A percentile compares a stretch with the other conserved stretches of the same genome.
phyloP scores from a whole-genome alignment of 2,113 vertebrate species.

The Aptenodytes patagonicus region DNA sequence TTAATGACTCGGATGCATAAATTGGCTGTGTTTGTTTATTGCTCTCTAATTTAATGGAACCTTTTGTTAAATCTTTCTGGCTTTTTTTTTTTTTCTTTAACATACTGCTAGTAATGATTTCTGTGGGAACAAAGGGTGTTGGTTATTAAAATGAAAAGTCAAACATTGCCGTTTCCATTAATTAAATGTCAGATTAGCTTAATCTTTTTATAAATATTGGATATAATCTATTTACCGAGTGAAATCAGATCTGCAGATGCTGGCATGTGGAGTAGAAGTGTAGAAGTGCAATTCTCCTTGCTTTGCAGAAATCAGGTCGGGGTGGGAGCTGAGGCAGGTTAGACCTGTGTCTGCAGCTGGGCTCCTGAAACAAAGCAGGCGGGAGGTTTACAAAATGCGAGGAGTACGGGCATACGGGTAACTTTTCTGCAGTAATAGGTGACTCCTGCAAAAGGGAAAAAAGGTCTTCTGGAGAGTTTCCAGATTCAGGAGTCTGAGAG shows the following conservation, averaged over 20 bases:
- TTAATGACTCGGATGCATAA: constrained; percentile 67
- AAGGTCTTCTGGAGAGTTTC: background rate
- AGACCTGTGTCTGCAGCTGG: background rate
- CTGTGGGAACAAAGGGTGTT: constrained; percentile 28
- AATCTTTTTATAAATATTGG: constrained; percentile 69
- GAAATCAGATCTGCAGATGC: constrained; percentile 1
- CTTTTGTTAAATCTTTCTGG: constrained; percentile 62
- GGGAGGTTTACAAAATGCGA: fast-evolving
- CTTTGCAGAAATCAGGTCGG: background rate
- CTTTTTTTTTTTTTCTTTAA: background rate
- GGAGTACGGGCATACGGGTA: background rate
- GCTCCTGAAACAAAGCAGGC: background rate
- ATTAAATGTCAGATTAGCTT: constrained; percentile 67
- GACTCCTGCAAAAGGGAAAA: background rate
- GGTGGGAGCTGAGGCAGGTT: background rate
- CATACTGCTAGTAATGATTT: constrained; percentile 27
- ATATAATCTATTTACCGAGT: constrained; percentile 41
- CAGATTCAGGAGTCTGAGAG: background rate
- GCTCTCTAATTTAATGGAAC: constrained; percentile 71
- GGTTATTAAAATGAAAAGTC: constrained; percentile 62
- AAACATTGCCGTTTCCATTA: constrained; percentile 52
- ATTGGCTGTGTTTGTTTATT: constrained; percentile 72
- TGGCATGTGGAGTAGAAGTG: background rate
- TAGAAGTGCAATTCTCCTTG: background rate
- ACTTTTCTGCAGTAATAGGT: background rate